Percentiles rank a stretch among this genome's conserved stretches.
Evolutionary conservation across 2,888 invertebrate genomes (phyloP).

Genomic region (Sclerodermus sp.): DNA sequence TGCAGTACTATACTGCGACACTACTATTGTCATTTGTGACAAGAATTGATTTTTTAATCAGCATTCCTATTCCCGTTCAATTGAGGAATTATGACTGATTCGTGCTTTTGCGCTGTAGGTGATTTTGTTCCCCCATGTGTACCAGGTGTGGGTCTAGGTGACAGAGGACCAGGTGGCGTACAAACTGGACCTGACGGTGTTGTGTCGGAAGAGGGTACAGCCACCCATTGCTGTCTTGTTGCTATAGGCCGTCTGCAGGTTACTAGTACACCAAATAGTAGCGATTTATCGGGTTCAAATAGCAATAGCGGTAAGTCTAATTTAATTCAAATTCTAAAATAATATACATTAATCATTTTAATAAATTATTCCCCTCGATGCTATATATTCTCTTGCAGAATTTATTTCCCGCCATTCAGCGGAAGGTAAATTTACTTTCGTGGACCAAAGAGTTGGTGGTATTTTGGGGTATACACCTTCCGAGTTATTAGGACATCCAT

Average conservation of each 20-base stretch:
- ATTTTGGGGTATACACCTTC: conserved; percentile 92
- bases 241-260: conserved; percentile 97
- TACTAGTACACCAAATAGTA: conserved; percentile 91
- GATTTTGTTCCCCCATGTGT: conserved; percentile 57
- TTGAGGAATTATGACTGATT: conserved; percentile 35
- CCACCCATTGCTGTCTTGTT: conserved; percentile 93
- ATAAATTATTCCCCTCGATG: not conserved
- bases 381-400: conserved; percentile 69
- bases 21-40: no score
- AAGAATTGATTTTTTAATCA: not conserved
- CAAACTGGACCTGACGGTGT: conserved; percentile 63
- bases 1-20: no score
- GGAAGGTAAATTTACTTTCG: conserved; percentile 98
- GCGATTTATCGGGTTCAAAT: conserved; percentile 84
- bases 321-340: not conserved
- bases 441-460: conserved; percentile 92
- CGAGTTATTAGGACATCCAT: conserved; percentile 91
- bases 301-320: conserved; percentile 64
- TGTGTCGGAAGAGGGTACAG: conserved; percentile 74
- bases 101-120: conserved; percentile 60
- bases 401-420: conserved; percentile 96
- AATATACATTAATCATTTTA: not conserved
- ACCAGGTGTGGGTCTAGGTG: conserved; percentile 62
- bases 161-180: conserved; percentile 65
- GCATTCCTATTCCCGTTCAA: conserved; percentile 15